Conservation (phyloP, 2,113 vertebrate genomes). For the Podarcis muralis region DNA sequence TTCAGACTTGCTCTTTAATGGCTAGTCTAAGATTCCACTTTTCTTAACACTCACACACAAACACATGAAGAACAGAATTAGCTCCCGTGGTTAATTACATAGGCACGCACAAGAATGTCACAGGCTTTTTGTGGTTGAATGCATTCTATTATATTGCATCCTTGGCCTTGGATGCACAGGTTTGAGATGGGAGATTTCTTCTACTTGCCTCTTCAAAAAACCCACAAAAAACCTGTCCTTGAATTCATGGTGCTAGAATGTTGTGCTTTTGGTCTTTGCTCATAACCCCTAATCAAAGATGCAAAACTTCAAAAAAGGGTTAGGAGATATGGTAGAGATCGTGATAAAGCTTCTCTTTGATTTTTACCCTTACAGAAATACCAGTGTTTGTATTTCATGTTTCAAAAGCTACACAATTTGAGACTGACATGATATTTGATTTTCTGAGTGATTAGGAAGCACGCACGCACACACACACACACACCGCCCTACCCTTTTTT, state of each 20-base stretch:
- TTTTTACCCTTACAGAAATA: constrained; percentile 18
- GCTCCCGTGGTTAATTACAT: constrained; percentile 54
- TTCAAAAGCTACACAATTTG: constrained; percentile 29
- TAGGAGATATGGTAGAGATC: background rate
- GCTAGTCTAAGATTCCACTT: constrained; percentile 54
- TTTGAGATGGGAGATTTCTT: constrained; percentile 40
- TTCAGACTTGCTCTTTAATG: constrained; percentile 52
- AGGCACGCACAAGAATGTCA: constrained; percentile 54
- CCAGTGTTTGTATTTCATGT: background rate
- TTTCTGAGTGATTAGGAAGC: constrained; percentile 21
- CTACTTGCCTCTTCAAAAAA: constrained; percentile 44
- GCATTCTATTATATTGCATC: constrained; percentile 56
- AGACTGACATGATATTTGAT: constrained; percentile 25
- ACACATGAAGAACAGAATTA: constrained; percentile 49
- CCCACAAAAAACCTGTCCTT: background rate
- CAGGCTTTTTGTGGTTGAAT: constrained; percentile 64
- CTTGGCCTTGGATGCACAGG: constrained; percentile 16
- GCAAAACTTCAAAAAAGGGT: constrained; percentile 13
- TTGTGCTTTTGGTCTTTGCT: constrained; percentile 28
- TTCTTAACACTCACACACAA: constrained; percentile 8
- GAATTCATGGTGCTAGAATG: constrained; percentile 37
- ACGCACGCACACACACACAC: too few species aligned
- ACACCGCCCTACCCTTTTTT: background rate
- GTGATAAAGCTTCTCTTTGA: background rate
- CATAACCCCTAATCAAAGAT: constrained; percentile 42